Base-by-base conservation (phyloP, 2,888 invertebrate species). In the Xestia rhomboidea region DNA sequence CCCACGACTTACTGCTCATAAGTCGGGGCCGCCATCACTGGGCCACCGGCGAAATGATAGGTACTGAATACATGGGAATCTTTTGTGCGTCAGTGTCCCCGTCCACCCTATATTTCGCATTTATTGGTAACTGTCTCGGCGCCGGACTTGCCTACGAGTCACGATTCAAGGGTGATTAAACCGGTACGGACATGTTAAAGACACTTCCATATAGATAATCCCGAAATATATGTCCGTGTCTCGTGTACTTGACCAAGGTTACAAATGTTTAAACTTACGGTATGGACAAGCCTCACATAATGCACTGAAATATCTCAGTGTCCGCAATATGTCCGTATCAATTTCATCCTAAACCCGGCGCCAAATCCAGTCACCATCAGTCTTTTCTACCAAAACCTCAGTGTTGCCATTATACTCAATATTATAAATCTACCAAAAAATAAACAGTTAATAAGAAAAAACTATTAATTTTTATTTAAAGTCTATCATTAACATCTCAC, bases 321-420 rank as follows among this genome's bases (percentile, higher is more conserved):
- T 54, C n/a, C n/a, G 18, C n/a, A 60, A 60, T 30, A 60, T 60
- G 10, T 62, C 60, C 27, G 10, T 27, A 44, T 1, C 11, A 41
- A 44, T 27, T 44, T 11, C n/a, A 46, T 13, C 8, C n/a, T 64
- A 64, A 64, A 62, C 7, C 5, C 10, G 38, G n/a, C 76, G 44
- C 69, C 82, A 82, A 64, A 46, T 11, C 30, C 27, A 63, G 30
- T 79, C 71, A 41, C 54, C 44, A 64, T 81, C 82, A 83, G 77
- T 83, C 77, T 83, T 83, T 83, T 77, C 84, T 73, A 72, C 66
- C 73, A 78, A 82, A 81, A 73, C 27, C 84, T 27, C 84, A 87
- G 34, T 85, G 83, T 88, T 85, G 81, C 87, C 88, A 88, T 79
- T 85, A n/a, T 64, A 62, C 71, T 64, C 79, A 79, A 63, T 74